These are phyloP conservation scores for Ceratitis capitata DNA, from an alignment of 1,140 invertebrate genomes.

Conservation along the genomic window DNA sequence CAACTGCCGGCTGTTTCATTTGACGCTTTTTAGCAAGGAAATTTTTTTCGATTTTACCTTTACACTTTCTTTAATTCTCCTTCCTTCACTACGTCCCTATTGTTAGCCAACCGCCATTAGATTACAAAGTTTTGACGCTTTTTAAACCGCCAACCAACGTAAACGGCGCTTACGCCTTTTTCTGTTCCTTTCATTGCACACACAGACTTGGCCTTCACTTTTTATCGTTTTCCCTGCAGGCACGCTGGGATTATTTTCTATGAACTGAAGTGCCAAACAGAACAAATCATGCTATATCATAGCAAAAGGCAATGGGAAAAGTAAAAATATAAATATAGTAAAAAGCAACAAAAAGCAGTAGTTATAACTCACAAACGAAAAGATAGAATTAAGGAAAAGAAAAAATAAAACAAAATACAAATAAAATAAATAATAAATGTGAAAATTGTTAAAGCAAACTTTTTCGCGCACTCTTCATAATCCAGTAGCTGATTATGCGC, in stretches of 20 bases:
- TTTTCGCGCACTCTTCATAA: background rate
- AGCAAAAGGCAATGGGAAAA: background rate
- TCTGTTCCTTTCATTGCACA: background rate
- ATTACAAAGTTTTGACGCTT: background rate
- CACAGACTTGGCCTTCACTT: background rate
- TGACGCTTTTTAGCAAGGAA: background rate
- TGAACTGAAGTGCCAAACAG: background rate
- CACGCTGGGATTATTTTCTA: background rate
- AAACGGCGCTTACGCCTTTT: background rate
- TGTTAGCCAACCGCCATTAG: slow-evolving; percentile 20
- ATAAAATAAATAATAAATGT: background rate
- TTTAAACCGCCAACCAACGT: background rate
- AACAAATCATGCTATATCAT: slow-evolving; percentile 36
- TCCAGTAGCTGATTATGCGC: slow-evolving; percentile 33
- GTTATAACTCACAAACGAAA: background rate
- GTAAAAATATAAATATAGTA: background rate
- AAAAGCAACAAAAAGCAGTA: background rate
- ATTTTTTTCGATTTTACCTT: background rate
- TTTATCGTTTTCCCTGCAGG: background rate
- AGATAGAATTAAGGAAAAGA: background rate
- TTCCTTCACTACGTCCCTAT: background rate
- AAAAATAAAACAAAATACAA: too few species aligned
- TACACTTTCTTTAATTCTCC: background rate
- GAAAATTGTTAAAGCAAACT: background rate
- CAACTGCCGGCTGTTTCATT: background rate